Conservation (phyloP, 2,797 vertebrate genomes). For the Cyclopterus lumpus region DNA sequence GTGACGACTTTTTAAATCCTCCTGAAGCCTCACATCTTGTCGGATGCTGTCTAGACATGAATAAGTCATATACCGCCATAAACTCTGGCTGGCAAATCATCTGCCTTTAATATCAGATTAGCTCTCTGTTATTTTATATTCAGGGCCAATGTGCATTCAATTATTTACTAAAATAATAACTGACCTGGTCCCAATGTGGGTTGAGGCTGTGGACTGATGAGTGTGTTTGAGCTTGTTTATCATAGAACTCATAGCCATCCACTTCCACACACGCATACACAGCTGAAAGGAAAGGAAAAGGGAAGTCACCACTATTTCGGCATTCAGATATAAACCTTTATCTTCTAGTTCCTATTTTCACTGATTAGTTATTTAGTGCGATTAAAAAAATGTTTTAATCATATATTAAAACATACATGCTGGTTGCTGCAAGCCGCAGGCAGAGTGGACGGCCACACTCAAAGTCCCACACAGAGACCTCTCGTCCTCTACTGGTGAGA, state of each 20-base stretch:
- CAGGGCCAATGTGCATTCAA: neutral
- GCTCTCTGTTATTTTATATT: neutral
- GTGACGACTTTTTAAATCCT: constrained; percentile 34
- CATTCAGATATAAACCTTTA: neutral
- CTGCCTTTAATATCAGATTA: constrained; percentile 2
- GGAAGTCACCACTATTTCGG: neutral
- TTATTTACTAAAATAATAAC: neutral
- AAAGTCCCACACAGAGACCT: constrained; percentile 78
- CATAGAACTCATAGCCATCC: constrained; percentile 81
- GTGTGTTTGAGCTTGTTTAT: constrained; percentile 78
- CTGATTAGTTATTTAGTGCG: neutral
- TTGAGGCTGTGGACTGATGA: constrained; percentile 70
- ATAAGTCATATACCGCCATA: constrained; percentile 16
- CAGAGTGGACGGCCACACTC: constrained; percentile 78
- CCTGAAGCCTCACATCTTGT: constrained; percentile 27
- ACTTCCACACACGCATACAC: constrained; percentile 81
- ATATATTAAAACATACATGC: constrained; percentile 69
- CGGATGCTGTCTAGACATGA: constrained; percentile 63
- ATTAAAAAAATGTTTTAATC: neutral
- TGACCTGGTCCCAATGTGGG: constrained; percentile 85
- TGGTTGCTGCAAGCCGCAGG: constrained; percentile 74
- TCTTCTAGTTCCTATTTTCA: neutral
- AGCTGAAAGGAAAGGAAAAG: constrained; percentile 56
- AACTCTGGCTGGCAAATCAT: neutral
- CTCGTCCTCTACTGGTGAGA: constrained; percentile 42